Conservation (phyloP, 1,140 invertebrate genomes). For the Arctopsyche grandis region DNA sequence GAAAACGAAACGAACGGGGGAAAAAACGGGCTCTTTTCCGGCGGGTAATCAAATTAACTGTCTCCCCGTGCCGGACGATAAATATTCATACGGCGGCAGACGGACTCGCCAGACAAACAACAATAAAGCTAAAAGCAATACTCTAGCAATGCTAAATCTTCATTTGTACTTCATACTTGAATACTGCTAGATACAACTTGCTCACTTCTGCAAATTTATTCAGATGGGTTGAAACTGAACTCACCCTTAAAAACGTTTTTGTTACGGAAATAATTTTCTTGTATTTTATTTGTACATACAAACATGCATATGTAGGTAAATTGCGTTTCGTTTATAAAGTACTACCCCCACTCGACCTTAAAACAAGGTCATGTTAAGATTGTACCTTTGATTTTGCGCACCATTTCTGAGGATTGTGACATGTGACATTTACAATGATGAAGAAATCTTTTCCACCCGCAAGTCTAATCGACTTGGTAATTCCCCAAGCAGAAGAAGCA, state of each 20-base stretch:
- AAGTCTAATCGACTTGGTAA: no score
- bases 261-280: no score
- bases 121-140: constrained; percentile 42
- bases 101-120: constrained; percentile 31
- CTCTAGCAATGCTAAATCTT: constrained; percentile 26
- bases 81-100: constrained; percentile 35
- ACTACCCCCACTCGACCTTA: no score
- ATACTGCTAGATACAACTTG: neutral
- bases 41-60: constrained; percentile 39
- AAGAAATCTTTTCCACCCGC: no score
- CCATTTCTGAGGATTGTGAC: neutral
- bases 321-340: no score
- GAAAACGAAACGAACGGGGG: neutral
- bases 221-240: neutral
- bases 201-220: neutral
- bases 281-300: no score
- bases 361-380: no score
- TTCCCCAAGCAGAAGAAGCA: no score
- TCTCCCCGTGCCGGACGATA: constrained; percentile 40
- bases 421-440: no score
- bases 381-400: neutral
- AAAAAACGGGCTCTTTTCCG: constrained; percentile 28
- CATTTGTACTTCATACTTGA: constrained; percentile 39
- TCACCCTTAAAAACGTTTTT: neutral
- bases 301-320: no score